Evolutionary conservation across 2,797 vertebrate genomes (phyloP).

Genomic region (Orientallactaga sibirica): DNA sequence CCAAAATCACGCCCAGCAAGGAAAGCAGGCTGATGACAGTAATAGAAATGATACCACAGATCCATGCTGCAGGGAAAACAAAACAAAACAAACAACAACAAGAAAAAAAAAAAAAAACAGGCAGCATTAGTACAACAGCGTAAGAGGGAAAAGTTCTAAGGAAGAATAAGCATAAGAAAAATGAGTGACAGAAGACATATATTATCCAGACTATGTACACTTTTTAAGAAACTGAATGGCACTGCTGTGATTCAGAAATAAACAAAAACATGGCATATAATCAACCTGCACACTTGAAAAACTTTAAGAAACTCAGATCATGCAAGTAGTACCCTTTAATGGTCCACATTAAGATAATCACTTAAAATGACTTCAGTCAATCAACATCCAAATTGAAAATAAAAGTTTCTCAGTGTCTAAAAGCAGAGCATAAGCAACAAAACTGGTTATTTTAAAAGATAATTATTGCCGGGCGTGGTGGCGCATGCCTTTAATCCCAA

Average conservation of each 20-base stretch:
- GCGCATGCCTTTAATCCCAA: too few species aligned
- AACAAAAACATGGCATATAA: slow-evolving; percentile 19
- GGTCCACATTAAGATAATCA: slow-evolving; percentile 2
- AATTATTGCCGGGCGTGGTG: too few species aligned
- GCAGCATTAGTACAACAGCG: slow-evolving; percentile 49
- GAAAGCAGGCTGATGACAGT: slow-evolving; percentile 99
- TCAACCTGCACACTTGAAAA: slow-evolving; percentile 34
- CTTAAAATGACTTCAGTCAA: slow-evolving; percentile 49
- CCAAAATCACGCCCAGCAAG: slow-evolving; percentile 96
- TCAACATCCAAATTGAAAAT: slow-evolving; percentile 19
- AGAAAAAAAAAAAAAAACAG: slow-evolving; percentile 65
- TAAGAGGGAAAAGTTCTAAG: not conserved
- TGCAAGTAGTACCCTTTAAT: slow-evolving; percentile 16
- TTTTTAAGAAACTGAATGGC: slow-evolving; percentile 24
- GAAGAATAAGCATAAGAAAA: not conserved
- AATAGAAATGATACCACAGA: slow-evolving; percentile 98
- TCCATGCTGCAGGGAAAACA: slow-evolving; percentile 90
- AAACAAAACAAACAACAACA: too few species aligned
- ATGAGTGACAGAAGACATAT: not conserved
- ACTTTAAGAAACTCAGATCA: slow-evolving; percentile 29
- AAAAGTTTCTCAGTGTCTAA: slow-evolving; percentile 36
- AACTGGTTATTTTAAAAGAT: not conserved
- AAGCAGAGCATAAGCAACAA: slow-evolving; percentile 32
- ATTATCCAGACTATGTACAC: not conserved
- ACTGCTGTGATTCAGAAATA: slow-evolving; percentile 42